Conservation (phyloP, 2,888 invertebrate genomes). For the Ornithoptera priamus region DNA sequence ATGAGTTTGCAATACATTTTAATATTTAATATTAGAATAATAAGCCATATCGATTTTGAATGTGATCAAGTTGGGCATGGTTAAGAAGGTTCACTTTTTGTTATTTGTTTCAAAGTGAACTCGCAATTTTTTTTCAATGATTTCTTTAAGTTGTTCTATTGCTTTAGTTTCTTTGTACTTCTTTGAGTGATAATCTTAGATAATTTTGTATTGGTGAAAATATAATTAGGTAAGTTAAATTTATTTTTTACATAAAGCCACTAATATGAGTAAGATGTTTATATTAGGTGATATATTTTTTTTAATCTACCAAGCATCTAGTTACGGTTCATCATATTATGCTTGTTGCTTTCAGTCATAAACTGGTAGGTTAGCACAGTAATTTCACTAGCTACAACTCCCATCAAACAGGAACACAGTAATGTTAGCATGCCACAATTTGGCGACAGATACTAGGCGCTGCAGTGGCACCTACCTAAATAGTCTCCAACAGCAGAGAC, state of each 20-base stretch:
- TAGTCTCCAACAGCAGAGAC: too few species aligned
- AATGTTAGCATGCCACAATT: too few species aligned
- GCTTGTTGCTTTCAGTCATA: too few species aligned
- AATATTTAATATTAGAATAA: slow-evolving; percentile 37
- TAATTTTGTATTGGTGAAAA: background rate
- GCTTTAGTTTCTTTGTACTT: slow-evolving; percentile 26
- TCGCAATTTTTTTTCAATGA: slow-evolving; percentile 46
- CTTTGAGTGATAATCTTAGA: slow-evolving; percentile 16
- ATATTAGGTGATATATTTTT: too few species aligned
- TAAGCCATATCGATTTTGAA: slow-evolving; percentile 49
- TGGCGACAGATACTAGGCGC: too few species aligned
- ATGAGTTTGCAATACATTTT: background rate
- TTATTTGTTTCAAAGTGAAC: slow-evolving; percentile 58
- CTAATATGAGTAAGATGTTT: background rate
- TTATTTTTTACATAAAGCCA: background rate
- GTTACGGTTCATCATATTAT: too few species aligned
- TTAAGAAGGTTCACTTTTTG: slow-evolving; percentile 56
- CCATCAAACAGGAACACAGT: too few species aligned
- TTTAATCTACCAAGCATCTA: too few species aligned
- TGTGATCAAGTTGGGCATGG: slow-evolving; percentile 53
- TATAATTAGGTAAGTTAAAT: slow-evolving; percentile 3
- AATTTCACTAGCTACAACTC: too few species aligned
- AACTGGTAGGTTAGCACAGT: too few species aligned
- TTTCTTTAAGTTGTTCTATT: slow-evolving; percentile 29
- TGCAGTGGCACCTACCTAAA: too few species aligned